Base-by-base conservation (phyloP, 2,113 vertebrate species). In the Entosphenus tridentatus region DNA sequence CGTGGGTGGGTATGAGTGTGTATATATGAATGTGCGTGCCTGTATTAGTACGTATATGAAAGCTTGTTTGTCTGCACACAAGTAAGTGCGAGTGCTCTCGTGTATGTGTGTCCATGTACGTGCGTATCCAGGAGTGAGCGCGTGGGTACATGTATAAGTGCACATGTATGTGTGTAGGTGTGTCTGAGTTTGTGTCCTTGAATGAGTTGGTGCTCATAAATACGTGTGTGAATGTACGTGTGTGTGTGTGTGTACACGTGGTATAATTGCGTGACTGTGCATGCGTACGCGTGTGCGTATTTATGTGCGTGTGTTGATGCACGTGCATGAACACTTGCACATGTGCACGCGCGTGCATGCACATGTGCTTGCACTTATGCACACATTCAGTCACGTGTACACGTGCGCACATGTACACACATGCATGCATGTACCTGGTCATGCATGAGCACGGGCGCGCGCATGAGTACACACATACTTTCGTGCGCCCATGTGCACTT, bases 231-330 rank as follows among this genome's bases (percentile, higher is more conserved):
- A 14, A 17, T 62, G 58, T 62, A 62, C 16, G 58, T 62, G 58
- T 62, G 58, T 62, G 58, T 62, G 58, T 62, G 58, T 62, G 58
- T 62, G 58, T 62, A 62, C 16, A 14, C 16, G 58, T 62, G 58
- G 58, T 62, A 17, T 62, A 62, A 14, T 62, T 62, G 58, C 16
- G 58, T 62, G 58, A 14, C 13, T 62, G 58, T 62, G 58, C 3
- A 17, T 62, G 58, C 16, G 58, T 62, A 16, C 16, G 3, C 16
- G 58, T 62, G 58, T 62, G 16, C 16, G 58, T 62, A 16, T 62
- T 13, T 62, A 17, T 62, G 58, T 62, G 18, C 16, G 18, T 8
- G 7, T 62, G 58, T 62, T 13, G 13, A 17, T 62, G 58, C 16
- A 17, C 16, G 58, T 62, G 58, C 16, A 17, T 62, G 58, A 14